phyloP scores from a whole-genome alignment of 2,113 vertebrate genomes.

The Otus sunia region DNA sequence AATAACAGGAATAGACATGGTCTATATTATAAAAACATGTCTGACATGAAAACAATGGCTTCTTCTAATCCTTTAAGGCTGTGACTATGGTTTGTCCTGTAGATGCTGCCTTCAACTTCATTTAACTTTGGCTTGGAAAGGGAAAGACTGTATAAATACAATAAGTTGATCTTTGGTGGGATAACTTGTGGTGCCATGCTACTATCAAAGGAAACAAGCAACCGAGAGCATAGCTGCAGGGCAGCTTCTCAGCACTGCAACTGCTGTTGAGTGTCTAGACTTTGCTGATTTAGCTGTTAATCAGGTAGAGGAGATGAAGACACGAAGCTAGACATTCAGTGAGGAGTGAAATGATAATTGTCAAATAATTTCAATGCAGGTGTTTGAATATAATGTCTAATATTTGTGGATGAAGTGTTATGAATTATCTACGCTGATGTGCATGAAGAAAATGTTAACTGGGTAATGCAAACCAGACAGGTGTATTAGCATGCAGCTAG shows the following conservation, averaged over 20 bases:
- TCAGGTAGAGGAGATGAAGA: neutral
- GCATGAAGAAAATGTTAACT: neutral
- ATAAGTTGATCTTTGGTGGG: neutral
- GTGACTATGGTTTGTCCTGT: neutral
- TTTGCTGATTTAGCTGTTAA: neutral
- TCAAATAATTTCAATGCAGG: rapidly evolving
- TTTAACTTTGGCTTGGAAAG: neutral
- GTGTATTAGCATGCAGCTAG: neutral
- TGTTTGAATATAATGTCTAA: neutral
- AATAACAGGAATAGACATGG: conserved; percentile 17
- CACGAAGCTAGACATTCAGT: neutral
- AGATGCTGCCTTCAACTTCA: conserved; percentile 1
- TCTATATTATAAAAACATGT: conserved; percentile 39
- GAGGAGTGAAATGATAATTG: neutral
- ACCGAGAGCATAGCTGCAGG: neutral
- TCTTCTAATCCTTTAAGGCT: neutral
- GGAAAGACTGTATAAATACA: neutral
- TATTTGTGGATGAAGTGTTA: neutral
- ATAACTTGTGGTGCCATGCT: neutral
- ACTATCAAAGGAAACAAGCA: neutral
- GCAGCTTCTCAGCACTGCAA: neutral
- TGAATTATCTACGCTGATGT: neutral
- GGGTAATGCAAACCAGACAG: neutral
- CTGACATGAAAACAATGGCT: conserved; percentile 26
- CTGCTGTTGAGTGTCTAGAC: neutral